Conservation (phyloP, 2,888 invertebrate genomes). For the Perithous albicinctus region DNA sequence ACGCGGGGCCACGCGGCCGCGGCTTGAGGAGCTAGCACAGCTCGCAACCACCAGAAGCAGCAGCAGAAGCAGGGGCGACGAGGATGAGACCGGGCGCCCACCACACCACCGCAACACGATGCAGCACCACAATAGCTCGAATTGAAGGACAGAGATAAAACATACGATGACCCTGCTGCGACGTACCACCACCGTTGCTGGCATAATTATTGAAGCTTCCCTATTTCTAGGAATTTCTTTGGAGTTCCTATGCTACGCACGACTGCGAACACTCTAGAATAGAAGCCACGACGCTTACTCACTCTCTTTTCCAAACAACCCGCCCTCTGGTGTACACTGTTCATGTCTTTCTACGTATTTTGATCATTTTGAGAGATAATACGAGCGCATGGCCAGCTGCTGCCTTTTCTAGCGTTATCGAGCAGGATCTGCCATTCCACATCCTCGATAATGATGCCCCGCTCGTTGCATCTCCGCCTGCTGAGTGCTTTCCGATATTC, state of each 20-base stretch:
- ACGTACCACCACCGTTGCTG: slow-evolving; percentile 36
- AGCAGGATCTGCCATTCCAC: slow-evolving; percentile 68
- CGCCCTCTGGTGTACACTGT: slow-evolving; percentile 22
- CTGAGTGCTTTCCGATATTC: slow-evolving; percentile 72
- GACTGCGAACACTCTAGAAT: slow-evolving; percentile 22
- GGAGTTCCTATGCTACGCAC: slow-evolving; percentile 30
- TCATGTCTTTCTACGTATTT: slow-evolving; percentile 65
- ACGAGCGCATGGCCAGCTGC: slow-evolving; percentile 68
- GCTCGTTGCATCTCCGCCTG: slow-evolving; percentile 54
- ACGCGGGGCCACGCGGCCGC: slow-evolving; percentile 47
- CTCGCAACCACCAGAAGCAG: slow-evolving; percentile 42
- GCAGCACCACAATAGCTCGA: slow-evolving; percentile 11
- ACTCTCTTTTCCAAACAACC: not conserved
- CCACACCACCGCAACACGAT: slow-evolving; percentile 26
- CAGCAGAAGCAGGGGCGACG: slow-evolving; percentile 39
- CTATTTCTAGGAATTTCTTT: slow-evolving; percentile 52
- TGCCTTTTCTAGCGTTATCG: slow-evolving; percentile 68
- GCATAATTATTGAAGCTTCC: slow-evolving; percentile 49
- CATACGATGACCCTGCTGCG: slow-evolving; percentile 48
- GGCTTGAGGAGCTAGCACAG: slow-evolving; percentile 29
- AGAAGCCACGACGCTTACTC: not conserved
- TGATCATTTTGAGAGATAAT: slow-evolving; percentile 69
- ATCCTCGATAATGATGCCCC: slow-evolving; percentile 70
- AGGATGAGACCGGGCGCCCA: slow-evolving; percentile 45
- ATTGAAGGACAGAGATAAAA: slow-evolving; percentile 25